Conservation (phyloP, 2,113 vertebrate genomes). For the Gambusia affinis region DNA sequence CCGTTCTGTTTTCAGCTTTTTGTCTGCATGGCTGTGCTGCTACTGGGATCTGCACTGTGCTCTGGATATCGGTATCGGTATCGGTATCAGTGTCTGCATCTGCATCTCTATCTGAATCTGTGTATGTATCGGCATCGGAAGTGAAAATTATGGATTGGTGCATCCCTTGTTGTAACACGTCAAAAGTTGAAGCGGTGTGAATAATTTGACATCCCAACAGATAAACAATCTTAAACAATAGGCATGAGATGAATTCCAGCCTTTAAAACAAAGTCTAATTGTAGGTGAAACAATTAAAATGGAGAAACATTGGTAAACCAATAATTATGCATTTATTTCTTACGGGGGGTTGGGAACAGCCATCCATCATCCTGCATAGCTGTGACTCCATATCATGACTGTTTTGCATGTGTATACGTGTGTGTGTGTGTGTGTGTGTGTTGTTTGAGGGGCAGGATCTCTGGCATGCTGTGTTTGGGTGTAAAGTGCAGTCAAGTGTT, state of each 20-base stretch:
- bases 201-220: not conserved
- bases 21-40: not conserved
- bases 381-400: not conserved
- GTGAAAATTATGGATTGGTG: no score
- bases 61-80: not conserved
- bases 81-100: no score
- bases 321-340: not conserved
- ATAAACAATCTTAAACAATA: not conserved
- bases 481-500: constrained; percentile 36
- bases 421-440: not conserved
- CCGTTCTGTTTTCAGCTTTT: not conserved
- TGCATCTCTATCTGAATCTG: no score
- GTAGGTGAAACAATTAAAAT: no score
- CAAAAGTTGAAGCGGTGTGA: not conserved
- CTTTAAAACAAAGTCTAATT: not conserved
- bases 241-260: not conserved
- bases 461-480: constrained; percentile 38
- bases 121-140: no score
- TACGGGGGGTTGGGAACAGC: not conserved
- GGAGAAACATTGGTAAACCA: not conserved
- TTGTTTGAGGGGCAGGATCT: constrained; percentile 16
- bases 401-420: no score
- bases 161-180: no score
- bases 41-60: no score
- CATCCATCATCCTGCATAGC: not conserved